Percentiles rank a stretch among this genome's conserved stretches.
These are phyloP conservation scores for Saimiri boliviensis DNA, from an alignment of 2,113 vertebrate species.

Conservation along the genomic window DNA sequence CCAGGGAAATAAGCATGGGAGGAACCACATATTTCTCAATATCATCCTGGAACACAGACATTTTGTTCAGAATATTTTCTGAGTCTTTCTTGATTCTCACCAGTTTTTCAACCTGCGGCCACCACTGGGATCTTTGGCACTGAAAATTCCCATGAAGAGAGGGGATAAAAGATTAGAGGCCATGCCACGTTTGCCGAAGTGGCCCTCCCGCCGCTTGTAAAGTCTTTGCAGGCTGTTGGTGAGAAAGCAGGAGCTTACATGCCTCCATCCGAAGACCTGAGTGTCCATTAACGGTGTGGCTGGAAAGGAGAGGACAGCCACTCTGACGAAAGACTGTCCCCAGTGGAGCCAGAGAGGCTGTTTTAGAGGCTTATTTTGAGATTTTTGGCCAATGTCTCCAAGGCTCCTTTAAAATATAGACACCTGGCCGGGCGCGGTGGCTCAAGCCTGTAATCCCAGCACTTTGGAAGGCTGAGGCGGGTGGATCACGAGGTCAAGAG, in stretches of 20 bases:
- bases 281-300: neutral
- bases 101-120: neutral
- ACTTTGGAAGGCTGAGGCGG: too few species aligned
- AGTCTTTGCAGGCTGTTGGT: neutral
- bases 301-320: neutral
- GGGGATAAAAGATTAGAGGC: neutral
- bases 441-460: too few species aligned
- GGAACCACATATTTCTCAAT: neutral
- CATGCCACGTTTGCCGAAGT: neutral
- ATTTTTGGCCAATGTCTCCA: neutral
- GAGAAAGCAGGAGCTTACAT: neutral
- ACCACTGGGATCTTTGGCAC: neutral
- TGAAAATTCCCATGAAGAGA: neutral
- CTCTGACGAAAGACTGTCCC: neutral
- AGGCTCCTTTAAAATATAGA: slow-evolving; percentile 3
- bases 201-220: neutral
- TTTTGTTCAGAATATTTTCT: neutral
- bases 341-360: neutral
- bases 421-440: too few species aligned
- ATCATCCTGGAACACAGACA: neutral
- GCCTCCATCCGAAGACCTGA: neutral
- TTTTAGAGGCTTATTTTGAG: neutral
- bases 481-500: too few species aligned
- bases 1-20: neutral
- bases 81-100: neutral